These are phyloP conservation scores for Collichthys lucidus DNA, from an alignment of 2,113 vertebrate genomes.

Conservation along the genomic window DNA sequence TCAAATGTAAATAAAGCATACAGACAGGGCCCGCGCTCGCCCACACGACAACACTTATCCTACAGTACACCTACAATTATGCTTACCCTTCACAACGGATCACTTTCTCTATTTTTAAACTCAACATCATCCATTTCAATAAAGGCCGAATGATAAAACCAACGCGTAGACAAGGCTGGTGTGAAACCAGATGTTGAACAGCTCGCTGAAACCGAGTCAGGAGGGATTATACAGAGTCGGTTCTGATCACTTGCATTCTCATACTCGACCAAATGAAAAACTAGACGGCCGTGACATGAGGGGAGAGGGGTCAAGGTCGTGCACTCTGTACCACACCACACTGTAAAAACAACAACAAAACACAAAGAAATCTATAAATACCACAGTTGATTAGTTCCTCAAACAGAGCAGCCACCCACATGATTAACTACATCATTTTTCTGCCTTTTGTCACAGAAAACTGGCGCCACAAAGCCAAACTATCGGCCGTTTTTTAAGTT, in stretches of 20 bases:
- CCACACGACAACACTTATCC: constrained; percentile 27
- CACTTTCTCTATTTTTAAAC: not conserved
- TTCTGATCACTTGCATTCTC: not conserved
- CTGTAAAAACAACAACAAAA: not conserved
- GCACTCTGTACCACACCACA: not conserved
- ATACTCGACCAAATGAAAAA: not conserved
- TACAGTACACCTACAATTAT: constrained; percentile 21
- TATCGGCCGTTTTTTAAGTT: not conserved
- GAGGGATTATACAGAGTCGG: not conserved
- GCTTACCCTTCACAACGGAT: not conserved
- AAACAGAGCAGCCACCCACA: not conserved
- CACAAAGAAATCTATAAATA: not conserved
- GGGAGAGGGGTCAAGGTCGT: not conserved
- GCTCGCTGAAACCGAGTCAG: constrained; percentile 1
- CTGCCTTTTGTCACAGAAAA: not conserved
- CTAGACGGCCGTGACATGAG: not conserved
- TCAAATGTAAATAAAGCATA: constrained; percentile 9
- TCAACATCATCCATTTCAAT: not conserved
- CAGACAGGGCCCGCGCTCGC: not conserved
- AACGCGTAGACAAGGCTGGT: not conserved
- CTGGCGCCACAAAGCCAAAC: not conserved
- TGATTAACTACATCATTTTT: not conserved
- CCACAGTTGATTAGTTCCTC: not conserved
- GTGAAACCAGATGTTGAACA: not conserved
- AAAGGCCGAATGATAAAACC: not conserved